Base-by-base conservation (phyloP, 1,140 invertebrate species). In the Drosophila asahinai region DNA sequence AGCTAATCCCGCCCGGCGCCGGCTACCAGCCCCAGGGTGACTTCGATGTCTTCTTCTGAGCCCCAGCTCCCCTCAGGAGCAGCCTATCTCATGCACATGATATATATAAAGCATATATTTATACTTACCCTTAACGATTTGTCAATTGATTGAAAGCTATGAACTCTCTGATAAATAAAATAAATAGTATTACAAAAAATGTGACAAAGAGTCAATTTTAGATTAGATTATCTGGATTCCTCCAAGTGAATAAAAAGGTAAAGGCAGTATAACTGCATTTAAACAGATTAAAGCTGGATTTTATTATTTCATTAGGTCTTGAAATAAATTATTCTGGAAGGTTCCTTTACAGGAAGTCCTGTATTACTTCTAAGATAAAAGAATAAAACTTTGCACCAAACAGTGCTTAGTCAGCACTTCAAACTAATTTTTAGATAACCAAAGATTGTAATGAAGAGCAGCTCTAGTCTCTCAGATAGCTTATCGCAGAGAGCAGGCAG, bases 1-100 rank as follows among this genome's bases (percentile, higher is more conserved):
- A 81, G 55, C 43, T 81, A 49, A 45, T 81, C 30, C 40, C 78
- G 1, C 86, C 49, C 5, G 75, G 40, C 7, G 45, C 57, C 19
- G 75, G 52, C 49, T 84, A 71, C 67, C 81, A 90, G 71, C 86
- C 79, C 7, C 63, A 86, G 12, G 72, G 86, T 6, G 80, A 91
- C 45, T 84, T 94, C 81, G 86, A 89, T 86, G 77, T 86, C 91
- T 90, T 93, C 93, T 93, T 92, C 91, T 77, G 67, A 86, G 58
- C 48, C 22, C 14, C 33, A 40, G 47, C 22, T 77, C 40, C 40
- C n/a, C 38, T 22, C 65, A 36, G 52, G 52, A 7, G 12, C 52
- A 33, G 25, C 51, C 27, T 65, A 55, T 55, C 61, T 81, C 62
- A 73, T 42, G 70, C 71, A 71, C 63, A 48, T 77, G 48, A 81